A percentile compares a stretch with the other conserved stretches of the same genome.
Evolutionary conservation across 2,113 vertebrate species (phyloP).

Genomic region (Heterotis niloticus): DNA sequence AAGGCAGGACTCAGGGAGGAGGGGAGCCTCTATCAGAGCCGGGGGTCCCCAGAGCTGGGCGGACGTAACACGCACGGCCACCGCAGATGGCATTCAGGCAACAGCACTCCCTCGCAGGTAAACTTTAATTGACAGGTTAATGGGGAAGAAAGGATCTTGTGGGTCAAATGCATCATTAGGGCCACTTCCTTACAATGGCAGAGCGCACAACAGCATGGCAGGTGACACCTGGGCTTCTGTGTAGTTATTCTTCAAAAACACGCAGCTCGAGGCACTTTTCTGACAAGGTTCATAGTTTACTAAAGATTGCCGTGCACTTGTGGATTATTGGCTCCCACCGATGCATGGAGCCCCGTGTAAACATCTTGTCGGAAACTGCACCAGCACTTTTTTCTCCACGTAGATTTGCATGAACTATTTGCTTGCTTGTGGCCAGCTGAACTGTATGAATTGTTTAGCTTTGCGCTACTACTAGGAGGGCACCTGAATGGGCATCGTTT

Average conservation of each 20-base stretch:
- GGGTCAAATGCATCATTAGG: conserved; percentile 45
- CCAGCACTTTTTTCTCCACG: background rate
- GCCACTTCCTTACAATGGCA: conserved; percentile 37
- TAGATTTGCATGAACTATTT: background rate
- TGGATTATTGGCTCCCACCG: conserved; percentile 10
- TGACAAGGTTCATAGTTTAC: conserved; percentile 40
- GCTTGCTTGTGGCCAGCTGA: background rate
- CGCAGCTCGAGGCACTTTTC: conserved; percentile 36
- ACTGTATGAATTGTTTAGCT: background rate
- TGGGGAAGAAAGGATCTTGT: conserved; percentile 35
- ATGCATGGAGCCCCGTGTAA: background rate
- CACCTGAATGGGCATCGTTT: background rate
- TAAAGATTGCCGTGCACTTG: conserved; percentile 26
- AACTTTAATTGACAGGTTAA: conserved; percentile 51
- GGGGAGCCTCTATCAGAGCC: conserved; percentile 38
- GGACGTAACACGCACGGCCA: conserved; percentile 17
- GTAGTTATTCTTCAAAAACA: conserved; percentile 42
- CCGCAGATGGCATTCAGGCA: background rate
- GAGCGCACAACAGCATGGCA: conserved; percentile 30
- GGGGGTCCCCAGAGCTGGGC: conserved; percentile 23
- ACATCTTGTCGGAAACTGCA: background rate
- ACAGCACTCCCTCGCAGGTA: conserved; percentile 33
- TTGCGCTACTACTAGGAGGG: background rate
- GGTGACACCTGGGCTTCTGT: conserved; percentile 41
- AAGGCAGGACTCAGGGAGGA: conserved; percentile 25